Evolutionary conservation across 2,888 invertebrate species (phyloP), one percentile per base, ranked within the genome.

Genomic region (Sesia bembeciformis): DNA sequence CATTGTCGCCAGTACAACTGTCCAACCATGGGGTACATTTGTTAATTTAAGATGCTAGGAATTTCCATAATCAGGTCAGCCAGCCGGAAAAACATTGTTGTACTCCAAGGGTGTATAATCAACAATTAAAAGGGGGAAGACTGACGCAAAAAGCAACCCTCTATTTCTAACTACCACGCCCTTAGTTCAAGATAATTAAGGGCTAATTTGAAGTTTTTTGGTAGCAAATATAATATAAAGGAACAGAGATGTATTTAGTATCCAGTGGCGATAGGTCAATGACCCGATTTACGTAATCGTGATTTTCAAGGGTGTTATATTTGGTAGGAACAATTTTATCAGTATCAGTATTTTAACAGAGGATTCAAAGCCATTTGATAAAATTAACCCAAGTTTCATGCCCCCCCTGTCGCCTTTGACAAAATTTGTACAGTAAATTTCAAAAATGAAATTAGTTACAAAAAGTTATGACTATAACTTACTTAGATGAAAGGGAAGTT

Each of bases 41-140:
- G 72, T 76, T 74, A 74, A 74, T 74, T 76, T 72, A 71, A 77
- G 70, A 78, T 72, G 68, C 76, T 72, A 70, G 65, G 63, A 70
- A 81, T 82, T 77, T 75, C 61, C 79, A 83, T 83, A 83, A 84
- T 83, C 78, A 74, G 69, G 65, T 69, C 78, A 75, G 70, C 78
- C 78, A 70, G 62, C 72, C 76, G 68, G 76, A 70, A 80, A 78
- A 76, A 72, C 70, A 68, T 73, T 71, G 68, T 71, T 55, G 56
- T 56, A 60, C 56, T 61, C 58, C n/a, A 62, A 64, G 68, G 74
- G 76, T 66, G 40, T 40, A 49, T 43, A 42, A 54, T 62, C 62
- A 61, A 62, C 61, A 63, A 66, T 67, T 64, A 61, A 51, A 57
- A 50, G 56, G 56, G 56, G 57, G 56, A 39, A 50, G n/a, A 7